phyloP scores from a whole-genome alignment of 2,797 vertebrate genomes.

The Lithobates pipiens region DNA sequence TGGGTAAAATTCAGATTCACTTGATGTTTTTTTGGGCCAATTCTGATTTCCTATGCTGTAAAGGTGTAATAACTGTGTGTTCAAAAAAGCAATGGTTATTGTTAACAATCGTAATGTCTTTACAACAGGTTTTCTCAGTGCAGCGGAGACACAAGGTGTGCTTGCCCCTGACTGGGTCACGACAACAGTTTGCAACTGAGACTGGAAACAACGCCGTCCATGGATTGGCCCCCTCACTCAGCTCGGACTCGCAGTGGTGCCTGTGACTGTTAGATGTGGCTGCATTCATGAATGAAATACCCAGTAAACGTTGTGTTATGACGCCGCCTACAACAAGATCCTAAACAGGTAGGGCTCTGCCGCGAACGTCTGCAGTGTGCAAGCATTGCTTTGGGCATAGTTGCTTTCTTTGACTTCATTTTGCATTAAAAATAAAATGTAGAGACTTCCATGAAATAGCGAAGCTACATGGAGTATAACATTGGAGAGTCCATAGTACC shows the following conservation, averaged over 20 bases:
- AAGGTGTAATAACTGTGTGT: neutral
- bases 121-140: conserved; percentile 67
- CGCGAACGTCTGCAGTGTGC: neutral
- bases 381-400: no score
- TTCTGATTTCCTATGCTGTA: no score
- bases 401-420: no score
- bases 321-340: conserved; percentile 7
- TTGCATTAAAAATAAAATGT: no score
- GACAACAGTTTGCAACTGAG: conserved; percentile 53
- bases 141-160: conserved; percentile 59
- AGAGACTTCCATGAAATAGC: no score
- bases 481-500: no score
- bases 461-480: no score
- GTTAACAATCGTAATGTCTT: neutral
- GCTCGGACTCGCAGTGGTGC: conserved; percentile 36
- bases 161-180: conserved; percentile 73
- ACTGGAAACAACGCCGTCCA: conserved; percentile 60
- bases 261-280: conserved; percentile 62
- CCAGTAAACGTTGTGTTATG: conserved; percentile 55
- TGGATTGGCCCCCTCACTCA: conserved; percentile 63
- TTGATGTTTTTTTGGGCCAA: no score
- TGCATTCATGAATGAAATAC: conserved; percentile 55
- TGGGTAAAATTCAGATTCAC: no score
- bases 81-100: neutral
- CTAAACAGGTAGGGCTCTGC: conserved; percentile 63